These are phyloP conservation scores for Aegithalos caudatus DNA, from an alignment of 2,113 vertebrate genomes.

Conservation along the genomic window DNA sequence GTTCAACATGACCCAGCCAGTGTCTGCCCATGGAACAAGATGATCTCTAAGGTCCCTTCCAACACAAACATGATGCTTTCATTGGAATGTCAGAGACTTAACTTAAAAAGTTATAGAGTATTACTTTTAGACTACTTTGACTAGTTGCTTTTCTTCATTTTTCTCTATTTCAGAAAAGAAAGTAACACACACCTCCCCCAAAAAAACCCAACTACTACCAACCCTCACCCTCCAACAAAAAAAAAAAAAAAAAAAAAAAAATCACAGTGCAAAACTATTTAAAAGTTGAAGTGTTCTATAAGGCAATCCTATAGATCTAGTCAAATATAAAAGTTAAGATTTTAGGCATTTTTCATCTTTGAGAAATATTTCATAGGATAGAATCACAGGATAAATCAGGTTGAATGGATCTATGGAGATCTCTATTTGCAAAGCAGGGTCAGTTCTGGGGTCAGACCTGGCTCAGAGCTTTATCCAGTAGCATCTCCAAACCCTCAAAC, in stretches of 20 bases:
- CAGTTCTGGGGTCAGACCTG: not conserved
- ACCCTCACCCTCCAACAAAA: not conserved
- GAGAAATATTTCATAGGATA: not conserved
- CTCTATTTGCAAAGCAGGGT: not conserved
- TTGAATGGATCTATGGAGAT: not conserved
- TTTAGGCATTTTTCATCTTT: not conserved
- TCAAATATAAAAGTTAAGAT: not conserved
- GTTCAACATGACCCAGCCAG: not conserved
- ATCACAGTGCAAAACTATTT: not conserved
- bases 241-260: not conserved
- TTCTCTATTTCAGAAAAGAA: not conserved
- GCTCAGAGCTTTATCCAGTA: not conserved
- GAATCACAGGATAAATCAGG: not conserved
- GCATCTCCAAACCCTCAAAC: not conserved
- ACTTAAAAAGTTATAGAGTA: not conserved
- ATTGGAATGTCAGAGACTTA: not conserved
- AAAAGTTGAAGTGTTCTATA: not conserved
- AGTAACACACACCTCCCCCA: accelerated
- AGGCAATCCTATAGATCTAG: not conserved
- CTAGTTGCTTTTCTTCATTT: not conserved
- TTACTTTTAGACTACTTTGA: not conserved
- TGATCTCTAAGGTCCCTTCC: not conserved
- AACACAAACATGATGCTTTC: not conserved
- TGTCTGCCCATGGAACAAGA: not conserved
- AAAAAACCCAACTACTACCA: not conserved